Evolutionary conservation across 2,888 invertebrate species (phyloP), one percentile per base, ranked within the genome.

Genomic region (Folsomia candida): DNA sequence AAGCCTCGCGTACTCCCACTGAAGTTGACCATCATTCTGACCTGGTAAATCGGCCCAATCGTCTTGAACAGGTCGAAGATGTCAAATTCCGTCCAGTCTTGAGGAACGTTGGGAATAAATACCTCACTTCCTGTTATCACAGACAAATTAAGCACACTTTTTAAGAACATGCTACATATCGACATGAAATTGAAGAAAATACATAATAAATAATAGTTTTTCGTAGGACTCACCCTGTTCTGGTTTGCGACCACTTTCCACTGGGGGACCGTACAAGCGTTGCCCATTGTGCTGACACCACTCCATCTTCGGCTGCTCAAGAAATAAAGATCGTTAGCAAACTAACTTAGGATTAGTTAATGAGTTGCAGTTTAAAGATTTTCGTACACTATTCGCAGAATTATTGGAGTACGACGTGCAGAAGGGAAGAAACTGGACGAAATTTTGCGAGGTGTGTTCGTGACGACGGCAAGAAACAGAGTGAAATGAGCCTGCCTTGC

Each of bases 1-100:
- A 47, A 73, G 0, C 73, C 70, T n/a, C 69, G 37, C 9, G 69
- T 72, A 0, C 28, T 63, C 20, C 72, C 72, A n/a, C 69, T 72
- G 59, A 69, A 72, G 29, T 69, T 26, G 69, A 72, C 67, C 69
- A 72, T 58, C 37, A 72, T 25, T 3, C 72, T 54, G 51, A 72
- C n/a, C 67, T 72, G 51, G 25, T 24, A 67, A 11, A 69, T 2
- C 2, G 63, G 67, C 1, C 72, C 72, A 0, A 20, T 37, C 37
- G 47, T 59, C 29, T 67, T 67, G 26, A 69, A 25, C 3, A 51
- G 37, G n/a, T 68, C 69, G 1, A 72, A 14, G 4, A 69, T 2
- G 1, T 72, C 72, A 3, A 58, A 51, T 37, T 72, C 72, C 1
- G 22, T 26, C 3, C 25, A n/a, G 6, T 24, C 2, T 9, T 62